Evolutionary conservation across 1,140 invertebrate genomes (phyloP).

Genomic region (Nilaparvata lugens): DNA sequence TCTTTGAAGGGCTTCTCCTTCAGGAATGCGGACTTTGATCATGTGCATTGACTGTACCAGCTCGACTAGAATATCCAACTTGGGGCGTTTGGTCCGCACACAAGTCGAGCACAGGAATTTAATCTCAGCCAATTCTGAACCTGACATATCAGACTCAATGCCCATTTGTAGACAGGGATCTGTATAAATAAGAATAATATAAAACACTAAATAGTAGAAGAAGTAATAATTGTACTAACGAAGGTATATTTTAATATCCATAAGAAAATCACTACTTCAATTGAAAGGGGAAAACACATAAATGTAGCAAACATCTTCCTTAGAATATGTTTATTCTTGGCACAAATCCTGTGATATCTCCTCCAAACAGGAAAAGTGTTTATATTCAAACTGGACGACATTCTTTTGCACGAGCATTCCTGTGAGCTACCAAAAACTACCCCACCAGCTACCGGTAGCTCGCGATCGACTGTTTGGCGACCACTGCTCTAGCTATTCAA

Average conservation of each 20-base stretch:
- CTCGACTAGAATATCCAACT: conserved; percentile 76
- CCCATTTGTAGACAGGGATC: conserved; percentile 47
- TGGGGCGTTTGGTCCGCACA: conserved; percentile 70
- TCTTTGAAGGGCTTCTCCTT: conserved; percentile 87
- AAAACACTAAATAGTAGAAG: not conserved
- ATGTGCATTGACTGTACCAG: conserved; percentile 82
- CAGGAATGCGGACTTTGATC: conserved; percentile 74
- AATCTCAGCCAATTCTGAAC: conserved; percentile 29
- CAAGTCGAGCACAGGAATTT: conserved; percentile 83
- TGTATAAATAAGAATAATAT: not conserved
- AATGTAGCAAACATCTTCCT: too few relatives aligned
- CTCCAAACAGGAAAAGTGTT: too few relatives aligned
- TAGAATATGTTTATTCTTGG: too few relatives aligned
- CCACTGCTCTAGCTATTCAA: too few relatives aligned
- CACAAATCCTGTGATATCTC: too few relatives aligned
- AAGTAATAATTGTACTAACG: not conserved
- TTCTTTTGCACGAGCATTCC: too few relatives aligned
- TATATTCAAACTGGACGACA: too few relatives aligned
- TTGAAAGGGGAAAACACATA: too few relatives aligned
- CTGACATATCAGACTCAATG: conserved; percentile 16
- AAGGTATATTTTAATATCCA: not conserved
- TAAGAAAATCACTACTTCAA: not conserved
- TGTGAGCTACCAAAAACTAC: too few relatives aligned
- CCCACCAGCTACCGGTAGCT: too few relatives aligned
- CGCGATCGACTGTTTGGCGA: too few relatives aligned